These are phyloP conservation scores for Neopelma chrysocephalum DNA, from an alignment of 2,797 vertebrate genomes.

Conservation along the genomic window DNA sequence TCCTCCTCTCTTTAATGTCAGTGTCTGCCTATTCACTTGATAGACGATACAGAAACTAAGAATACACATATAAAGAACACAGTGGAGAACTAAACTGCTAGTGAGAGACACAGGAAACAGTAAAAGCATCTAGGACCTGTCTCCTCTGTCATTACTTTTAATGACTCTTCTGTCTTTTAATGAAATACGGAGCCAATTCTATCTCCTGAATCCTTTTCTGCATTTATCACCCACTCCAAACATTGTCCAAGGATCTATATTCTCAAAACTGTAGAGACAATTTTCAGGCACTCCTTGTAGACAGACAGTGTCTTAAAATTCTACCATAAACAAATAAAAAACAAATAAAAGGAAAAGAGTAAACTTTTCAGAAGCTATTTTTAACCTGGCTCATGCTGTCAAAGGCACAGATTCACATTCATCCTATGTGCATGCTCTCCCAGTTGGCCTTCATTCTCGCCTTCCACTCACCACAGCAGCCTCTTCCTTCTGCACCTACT, in stretches of 20 bases:
- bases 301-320: not conserved
- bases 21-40: not conserved
- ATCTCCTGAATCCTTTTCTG: not conserved
- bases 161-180: not conserved
- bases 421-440: not conserved
- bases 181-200: not conserved
- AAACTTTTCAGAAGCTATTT: not conserved
- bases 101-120: constrained; percentile 8
- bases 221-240: not conserved
- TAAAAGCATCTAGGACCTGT: not conserved
- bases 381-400: not conserved
- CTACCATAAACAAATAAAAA: not conserved
- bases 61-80: not conserved
- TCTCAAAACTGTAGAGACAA: not conserved
- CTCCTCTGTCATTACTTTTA: not conserved
- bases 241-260: not conserved
- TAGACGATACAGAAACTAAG: not conserved
- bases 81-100: not conserved
- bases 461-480: not conserved
- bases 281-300: not conserved
- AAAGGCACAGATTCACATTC: not conserved
- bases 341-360: not conserved
- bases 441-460: not conserved
- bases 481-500: not conserved
- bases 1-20: not conserved